Conservation (phyloP, 2,888 invertebrate genomes). For the Meliscaeva auricollis region DNA sequence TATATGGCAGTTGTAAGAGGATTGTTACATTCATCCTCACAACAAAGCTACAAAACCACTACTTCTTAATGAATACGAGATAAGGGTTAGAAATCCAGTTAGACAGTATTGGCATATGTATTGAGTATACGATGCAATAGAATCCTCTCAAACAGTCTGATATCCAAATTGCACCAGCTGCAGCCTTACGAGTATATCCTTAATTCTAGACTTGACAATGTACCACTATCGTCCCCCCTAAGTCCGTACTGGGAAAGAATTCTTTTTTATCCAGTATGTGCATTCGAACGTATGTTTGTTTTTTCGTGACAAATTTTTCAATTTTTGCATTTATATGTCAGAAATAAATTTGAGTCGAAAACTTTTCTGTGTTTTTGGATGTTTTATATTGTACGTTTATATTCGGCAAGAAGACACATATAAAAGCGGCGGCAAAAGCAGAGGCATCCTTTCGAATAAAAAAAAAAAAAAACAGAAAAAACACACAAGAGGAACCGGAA, state of each 20-base stretch:
- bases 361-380: constrained; percentile 40
- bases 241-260: constrained; percentile 28
- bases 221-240: constrained; percentile 7
- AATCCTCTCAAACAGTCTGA: too few species aligned
- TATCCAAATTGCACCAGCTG: too few species aligned
- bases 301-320: constrained; percentile 76
- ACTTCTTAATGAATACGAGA: too few species aligned
- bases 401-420: constrained; percentile 3
- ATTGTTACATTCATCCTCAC: too few species aligned
- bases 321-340: constrained; percentile 74
- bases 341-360: constrained; percentile 73
- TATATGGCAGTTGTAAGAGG: too few species aligned
- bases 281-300: constrained; percentile 69
- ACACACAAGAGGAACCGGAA: constrained; percentile 48
- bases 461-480: constrained; percentile 25
- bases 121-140: too few species aligned
- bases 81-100: too few species aligned
- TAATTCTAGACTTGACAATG: neutral
- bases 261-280: constrained; percentile 37
- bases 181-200: too few species aligned
- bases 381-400: constrained; percentile 35
- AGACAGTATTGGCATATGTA: too few species aligned
- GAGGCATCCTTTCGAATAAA: constrained; percentile 21
- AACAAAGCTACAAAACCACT: too few species aligned
- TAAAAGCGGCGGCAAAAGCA: constrained; percentile 15